phyloP scores from a whole-genome alignment of 1,140 invertebrate genomes.

The Eupristina koningsbergeri region DNA sequence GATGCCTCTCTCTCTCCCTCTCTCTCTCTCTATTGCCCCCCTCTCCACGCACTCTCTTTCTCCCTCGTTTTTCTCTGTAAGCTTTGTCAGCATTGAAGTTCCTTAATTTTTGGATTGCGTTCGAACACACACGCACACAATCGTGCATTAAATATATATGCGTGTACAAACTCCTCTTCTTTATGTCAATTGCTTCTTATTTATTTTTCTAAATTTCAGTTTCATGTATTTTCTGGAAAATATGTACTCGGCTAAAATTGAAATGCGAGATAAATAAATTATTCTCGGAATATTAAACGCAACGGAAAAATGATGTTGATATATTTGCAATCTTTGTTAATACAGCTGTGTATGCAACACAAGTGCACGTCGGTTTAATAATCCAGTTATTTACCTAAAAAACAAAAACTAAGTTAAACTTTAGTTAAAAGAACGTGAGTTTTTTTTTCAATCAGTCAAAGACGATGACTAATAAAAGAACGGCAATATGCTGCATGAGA shows the following conservation, averaged over 20 bases:
- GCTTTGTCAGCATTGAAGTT: neutral
- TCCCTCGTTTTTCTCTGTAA: neutral
- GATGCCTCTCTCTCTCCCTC: too few relatives aligned
- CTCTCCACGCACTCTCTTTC: neutral
- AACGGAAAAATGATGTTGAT: neutral
- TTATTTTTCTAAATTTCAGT: neutral
- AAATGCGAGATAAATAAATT: neutral
- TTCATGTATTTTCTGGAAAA: neutral
- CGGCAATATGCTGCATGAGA: too few relatives aligned
- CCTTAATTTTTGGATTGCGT: neutral
- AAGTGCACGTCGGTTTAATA: neutral
- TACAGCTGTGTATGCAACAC: neutral
- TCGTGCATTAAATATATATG: too few relatives aligned
- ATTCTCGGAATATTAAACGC: neutral
- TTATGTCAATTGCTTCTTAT: neutral
- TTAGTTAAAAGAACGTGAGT: too few relatives aligned
- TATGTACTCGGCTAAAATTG: neutral
- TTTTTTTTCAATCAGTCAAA: too few relatives aligned
- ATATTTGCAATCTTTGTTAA: neutral
- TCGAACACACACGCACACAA: too few relatives aligned
- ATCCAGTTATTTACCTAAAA: too few relatives aligned
- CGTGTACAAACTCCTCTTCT: neutral
- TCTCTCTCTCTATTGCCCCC: neutral
- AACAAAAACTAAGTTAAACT: too few relatives aligned
- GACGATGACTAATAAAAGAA: too few relatives aligned